These are phyloP conservation scores for Apotomis capreana DNA, from an alignment of 2,888 invertebrate species.

Conservation along the genomic window DNA sequence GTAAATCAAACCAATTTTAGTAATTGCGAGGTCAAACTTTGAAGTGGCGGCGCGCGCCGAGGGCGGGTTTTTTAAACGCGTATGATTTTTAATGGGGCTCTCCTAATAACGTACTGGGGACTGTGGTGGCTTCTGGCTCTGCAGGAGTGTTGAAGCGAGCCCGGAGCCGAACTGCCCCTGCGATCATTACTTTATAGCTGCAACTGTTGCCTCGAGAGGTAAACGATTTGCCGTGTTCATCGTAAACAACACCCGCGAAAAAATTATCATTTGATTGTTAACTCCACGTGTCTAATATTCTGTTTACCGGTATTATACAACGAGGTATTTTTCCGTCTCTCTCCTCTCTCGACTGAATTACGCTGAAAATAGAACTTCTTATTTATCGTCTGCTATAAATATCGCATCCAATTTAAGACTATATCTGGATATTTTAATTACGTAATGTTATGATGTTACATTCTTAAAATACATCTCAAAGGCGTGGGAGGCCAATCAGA, in stretches of 20 bases:
- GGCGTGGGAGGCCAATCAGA: not conserved
- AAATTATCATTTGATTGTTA: conserved; percentile 32
- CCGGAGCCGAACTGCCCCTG: conserved; percentile 48
- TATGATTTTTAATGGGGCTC: conserved; percentile 70
- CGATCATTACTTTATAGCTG: conserved; percentile 51
- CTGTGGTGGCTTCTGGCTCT: conserved; percentile 39
- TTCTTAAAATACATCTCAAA: not conserved
- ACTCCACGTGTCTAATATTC: conserved; percentile 1
- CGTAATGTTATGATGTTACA: not conserved
- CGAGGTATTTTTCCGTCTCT: conserved; percentile 17
- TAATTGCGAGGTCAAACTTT: conserved; percentile 82
- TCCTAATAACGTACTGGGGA: conserved; percentile 54
- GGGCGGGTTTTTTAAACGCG: conserved; percentile 67
- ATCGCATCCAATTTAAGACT: conserved; percentile 13
- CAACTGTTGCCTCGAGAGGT: conserved; percentile 41
- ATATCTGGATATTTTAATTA: conserved; percentile 13
- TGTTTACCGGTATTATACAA: conserved; percentile 9
- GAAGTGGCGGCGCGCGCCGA: conserved; percentile 69
- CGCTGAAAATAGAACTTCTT: conserved; percentile 31
- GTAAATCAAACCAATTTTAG: conserved; percentile 84
- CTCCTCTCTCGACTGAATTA: conserved; percentile 2
- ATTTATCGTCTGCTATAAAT: conserved; percentile 31
- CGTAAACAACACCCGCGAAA: conserved; percentile 37
- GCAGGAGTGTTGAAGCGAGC: conserved; percentile 31
- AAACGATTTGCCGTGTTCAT: conserved; percentile 7